Base-by-base conservation (phyloP, 2,797 vertebrate species). In the Dendrocincla fuliginosa region DNA sequence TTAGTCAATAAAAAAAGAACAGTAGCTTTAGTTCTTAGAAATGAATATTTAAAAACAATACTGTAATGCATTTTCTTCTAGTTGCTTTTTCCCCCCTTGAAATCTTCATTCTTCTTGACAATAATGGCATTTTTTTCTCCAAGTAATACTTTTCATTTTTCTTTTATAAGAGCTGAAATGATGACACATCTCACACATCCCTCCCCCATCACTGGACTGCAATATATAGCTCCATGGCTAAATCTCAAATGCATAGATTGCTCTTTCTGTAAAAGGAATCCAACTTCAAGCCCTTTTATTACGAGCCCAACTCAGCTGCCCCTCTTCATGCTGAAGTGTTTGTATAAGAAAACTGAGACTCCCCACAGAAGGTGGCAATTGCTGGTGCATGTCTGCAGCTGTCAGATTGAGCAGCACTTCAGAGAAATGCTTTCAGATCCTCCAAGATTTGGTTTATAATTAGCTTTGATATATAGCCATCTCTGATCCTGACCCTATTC, bases 1-100 rank as follows among this genome's bases (percentile, higher is more conserved):
- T 96, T 83, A 80, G 91, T 92, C 59, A 33, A 87, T 90, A 87
- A 93, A 96, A 96, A 96, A 94, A 65, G 67, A 96, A 46, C 41
- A 55, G 52, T 71, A 47, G 12, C 41, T 94, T 82, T 65, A 64
- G 73, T 91, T 65, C 77, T 61, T 27, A 91, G 30, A 93, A 90
- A 95, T 65, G 2, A 91, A 84, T 91, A 83, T 91, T 96, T 95
- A 10, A 78, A 77, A 94, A n/a, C 64, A 88, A 35, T 73, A 57
- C 12, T 5, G 14, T n/a, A 32, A 74, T 50, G 25, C 14, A 19
- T 84, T 91, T 76, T 39, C 33, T 82, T 83, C 68, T 42, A n/a
- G 42, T 33, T 69, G 35, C 11, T 17, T 35, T 88, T 77, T 56
- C 12, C 9, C 9, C 1, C 13, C 13, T 44, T 35, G 46, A 13